Conservation (phyloP, 2,888 invertebrate species). For the Dorcus hopei region DNA sequence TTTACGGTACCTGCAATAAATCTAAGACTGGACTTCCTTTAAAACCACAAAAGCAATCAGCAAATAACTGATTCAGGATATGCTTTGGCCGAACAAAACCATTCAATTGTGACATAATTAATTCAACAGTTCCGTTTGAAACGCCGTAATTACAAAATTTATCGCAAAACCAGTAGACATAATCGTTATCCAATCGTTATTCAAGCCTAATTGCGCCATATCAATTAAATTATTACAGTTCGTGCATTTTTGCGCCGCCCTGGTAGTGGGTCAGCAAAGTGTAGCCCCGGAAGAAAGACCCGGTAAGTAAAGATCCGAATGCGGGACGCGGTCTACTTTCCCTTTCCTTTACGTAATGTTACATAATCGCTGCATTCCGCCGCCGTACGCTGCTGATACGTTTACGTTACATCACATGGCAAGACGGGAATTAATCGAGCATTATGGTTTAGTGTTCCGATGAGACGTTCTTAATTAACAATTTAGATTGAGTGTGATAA, state of each 20-base stretch:
- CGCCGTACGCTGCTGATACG: neutral
- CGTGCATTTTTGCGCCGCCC: slow-evolving; percentile 21
- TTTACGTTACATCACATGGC: neutral
- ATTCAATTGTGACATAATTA: neutral
- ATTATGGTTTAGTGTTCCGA: neutral
- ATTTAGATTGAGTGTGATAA: neutral
- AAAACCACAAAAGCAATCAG: neutral
- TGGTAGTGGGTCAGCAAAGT: slow-evolving; percentile 19
- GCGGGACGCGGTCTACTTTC: slow-evolving; percentile 46
- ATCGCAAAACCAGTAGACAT: neutral
- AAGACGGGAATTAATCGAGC: neutral
- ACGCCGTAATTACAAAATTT: neutral
- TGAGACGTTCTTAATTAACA: neutral
- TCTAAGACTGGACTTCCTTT: too few species aligned
- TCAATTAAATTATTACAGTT: neutral
- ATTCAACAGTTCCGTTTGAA: neutral
- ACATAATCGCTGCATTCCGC: slow-evolving; percentile 32
- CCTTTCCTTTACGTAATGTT: slow-evolving; percentile 45
- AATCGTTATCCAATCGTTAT: neutral
- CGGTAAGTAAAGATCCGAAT: slow-evolving; percentile 38
- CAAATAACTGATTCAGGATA: neutral
- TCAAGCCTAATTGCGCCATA: neutral
- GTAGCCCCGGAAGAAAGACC: slow-evolving; percentile 33
- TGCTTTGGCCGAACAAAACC: too few species aligned
- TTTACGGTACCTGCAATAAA: too few species aligned